Conservation (phyloP, 2,888 invertebrate species). For the Cartodere bifasciata region DNA sequence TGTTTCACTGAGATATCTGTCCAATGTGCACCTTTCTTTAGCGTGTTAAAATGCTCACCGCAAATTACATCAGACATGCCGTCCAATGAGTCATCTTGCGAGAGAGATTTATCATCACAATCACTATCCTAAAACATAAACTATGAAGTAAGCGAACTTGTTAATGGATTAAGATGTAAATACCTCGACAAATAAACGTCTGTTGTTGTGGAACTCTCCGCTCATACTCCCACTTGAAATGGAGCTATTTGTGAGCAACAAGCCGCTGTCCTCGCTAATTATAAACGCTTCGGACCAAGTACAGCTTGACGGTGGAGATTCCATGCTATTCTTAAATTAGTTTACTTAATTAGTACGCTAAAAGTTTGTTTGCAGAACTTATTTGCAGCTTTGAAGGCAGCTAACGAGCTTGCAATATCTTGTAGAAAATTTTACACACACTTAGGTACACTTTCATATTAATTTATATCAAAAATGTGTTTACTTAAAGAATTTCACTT, state of each 20-base stretch:
- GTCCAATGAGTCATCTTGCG: slow-evolving; percentile 67
- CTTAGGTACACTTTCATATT: too few species aligned
- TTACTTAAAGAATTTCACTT: too few species aligned
- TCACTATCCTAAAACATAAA: slow-evolving; percentile 62
- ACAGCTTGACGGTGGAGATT: slow-evolving; percentile 65
- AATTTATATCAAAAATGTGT: too few species aligned
- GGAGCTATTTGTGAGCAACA: slow-evolving; percentile 59
- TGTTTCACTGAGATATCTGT: slow-evolving; percentile 43
- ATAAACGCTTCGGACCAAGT: slow-evolving; percentile 61
- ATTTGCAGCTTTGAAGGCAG: too few species aligned
- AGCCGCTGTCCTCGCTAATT: slow-evolving; percentile 63
- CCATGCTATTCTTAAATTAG: too few species aligned
- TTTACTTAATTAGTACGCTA: too few species aligned
- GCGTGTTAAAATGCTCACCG: slow-evolving; percentile 69
- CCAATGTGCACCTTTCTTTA: slow-evolving; percentile 63
- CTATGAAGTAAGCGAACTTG: too few species aligned
- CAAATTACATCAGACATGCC: slow-evolving; percentile 64
- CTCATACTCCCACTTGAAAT: slow-evolving; percentile 62
- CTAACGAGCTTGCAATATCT: too few species aligned
- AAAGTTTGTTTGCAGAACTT: too few species aligned
- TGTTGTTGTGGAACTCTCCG: slow-evolving; percentile 53
- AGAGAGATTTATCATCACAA: slow-evolving; percentile 62
- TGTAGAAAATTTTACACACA: too few species aligned
- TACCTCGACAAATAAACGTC: slow-evolving; percentile 57
- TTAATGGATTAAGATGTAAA: slow-evolving; percentile 19